Percentiles rank a stretch among this genome's conserved stretches.
These are phyloP conservation scores for Donacobius atricapilla DNA, from an alignment of 2,113 vertebrate species.

Conservation along the genomic window DNA sequence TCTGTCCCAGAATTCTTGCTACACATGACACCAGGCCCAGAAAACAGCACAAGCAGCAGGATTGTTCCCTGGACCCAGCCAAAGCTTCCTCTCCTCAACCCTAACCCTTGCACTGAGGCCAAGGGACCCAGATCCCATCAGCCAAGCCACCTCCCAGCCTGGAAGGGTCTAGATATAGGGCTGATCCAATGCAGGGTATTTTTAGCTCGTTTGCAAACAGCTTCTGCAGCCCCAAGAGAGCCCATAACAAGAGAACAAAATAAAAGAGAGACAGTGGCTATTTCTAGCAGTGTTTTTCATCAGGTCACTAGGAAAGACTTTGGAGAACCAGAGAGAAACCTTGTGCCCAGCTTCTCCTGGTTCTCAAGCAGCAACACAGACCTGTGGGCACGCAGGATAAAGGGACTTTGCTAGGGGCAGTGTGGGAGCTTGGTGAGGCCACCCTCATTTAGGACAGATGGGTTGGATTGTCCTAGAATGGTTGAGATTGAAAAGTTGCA, in stretches of 20 bases:
- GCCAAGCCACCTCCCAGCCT: neutral
- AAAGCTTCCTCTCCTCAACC: neutral
- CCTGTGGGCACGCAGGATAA: neutral
- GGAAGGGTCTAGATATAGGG: neutral
- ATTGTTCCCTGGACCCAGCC: neutral
- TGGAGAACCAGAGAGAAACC: neutral
- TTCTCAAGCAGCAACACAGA: neutral
- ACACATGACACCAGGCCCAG: neutral
- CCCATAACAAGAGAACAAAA: constrained; percentile 14
- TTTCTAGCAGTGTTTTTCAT: constrained; percentile 47
- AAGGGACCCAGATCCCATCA: neutral
- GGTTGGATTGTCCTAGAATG: neutral
- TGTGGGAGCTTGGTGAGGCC: neutral
- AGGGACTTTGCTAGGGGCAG: neutral
- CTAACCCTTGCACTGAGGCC: neutral
- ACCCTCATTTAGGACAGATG: neutral
- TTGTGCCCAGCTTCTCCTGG: neutral
- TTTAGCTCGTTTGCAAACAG: neutral
- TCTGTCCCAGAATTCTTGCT: neutral
- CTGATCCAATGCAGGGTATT: constrained; percentile 2
- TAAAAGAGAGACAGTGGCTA: constrained; percentile 9
- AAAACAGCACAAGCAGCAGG: neutral
- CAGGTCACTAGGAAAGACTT: neutral
- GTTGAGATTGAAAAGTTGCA: neutral
- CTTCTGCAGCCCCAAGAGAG: neutral